A percentile compares a stretch with the other conserved stretches of the same genome.
Evolutionary conservation across 2,888 invertebrate genomes (phyloP).

Genomic region (Heteromyza rotundicornis): DNA sequence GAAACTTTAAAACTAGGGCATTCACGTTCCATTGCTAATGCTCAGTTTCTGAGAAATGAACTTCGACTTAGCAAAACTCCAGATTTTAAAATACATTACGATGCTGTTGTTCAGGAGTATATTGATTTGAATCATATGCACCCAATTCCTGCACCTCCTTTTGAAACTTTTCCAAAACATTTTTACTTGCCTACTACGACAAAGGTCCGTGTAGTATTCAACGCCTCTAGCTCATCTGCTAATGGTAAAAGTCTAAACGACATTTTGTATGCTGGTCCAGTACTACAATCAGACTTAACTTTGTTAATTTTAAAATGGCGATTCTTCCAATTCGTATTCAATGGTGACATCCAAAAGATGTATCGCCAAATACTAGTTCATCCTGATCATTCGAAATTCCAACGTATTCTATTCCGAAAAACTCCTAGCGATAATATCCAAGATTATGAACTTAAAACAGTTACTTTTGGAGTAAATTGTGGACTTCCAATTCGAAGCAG

Average conservation of each 20-base stretch:
- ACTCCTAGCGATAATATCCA: neutral
- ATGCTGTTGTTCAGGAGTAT: constrained; percentile 27
- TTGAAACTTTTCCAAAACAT: neutral
- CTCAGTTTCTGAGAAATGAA: neutral
- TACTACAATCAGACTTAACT: constrained; percentile 26
- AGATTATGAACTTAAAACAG: constrained; percentile 24
- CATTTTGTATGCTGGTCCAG: constrained; percentile 22
- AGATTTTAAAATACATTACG: neutral
- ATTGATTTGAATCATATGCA: constrained; percentile 35
- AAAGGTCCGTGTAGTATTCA: constrained; percentile 31
- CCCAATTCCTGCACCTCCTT: neutral
- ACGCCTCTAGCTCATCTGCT: constrained; percentile 24
- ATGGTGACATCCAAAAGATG: constrained; percentile 33
- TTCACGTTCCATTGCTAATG: neutral
- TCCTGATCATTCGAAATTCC: constrained; percentile 20
- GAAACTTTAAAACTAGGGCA: neutral
- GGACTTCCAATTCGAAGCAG: neutral
- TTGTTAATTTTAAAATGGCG: constrained; percentile 21
- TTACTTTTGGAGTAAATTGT: constrained; percentile 31
- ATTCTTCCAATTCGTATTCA: constrained; percentile 26
- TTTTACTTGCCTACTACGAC: constrained; percentile 29
- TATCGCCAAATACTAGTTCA: constrained; percentile 29
- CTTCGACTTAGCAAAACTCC: neutral
- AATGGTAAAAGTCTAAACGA: constrained; percentile 27
- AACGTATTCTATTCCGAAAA: constrained; percentile 27